Evolutionary conservation across 2,888 invertebrate genomes (phyloP), one percentile per base, ranked within the genome.

Genomic region (Poecilus cupreus): DNA sequence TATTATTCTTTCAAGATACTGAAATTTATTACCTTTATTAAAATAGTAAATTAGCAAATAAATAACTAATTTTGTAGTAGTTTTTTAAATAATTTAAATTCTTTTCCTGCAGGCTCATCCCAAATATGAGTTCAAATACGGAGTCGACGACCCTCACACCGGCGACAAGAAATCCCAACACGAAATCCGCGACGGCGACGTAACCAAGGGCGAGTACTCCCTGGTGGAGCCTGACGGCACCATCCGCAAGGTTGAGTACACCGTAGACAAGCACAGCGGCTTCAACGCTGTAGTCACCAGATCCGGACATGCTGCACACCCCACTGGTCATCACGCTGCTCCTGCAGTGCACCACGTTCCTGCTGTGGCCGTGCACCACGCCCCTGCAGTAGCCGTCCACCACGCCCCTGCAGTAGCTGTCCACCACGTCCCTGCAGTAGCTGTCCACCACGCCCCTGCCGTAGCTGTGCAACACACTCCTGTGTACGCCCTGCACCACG

Each of bases 201-300:
- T 72, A n/a, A 46, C 46, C 46, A 43, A 72, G 1, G 72, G 72
- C 22, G 43, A 46, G 11, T 72, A 72, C 72, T 72, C 72, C 5
- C 46, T 72, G n/a, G 72, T 72, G n/a, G 72, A 72, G 13, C 43
- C 72, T 5, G 72, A 72, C 11, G 72, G 72, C 24, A 72, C 72
- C 22, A 20, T 72, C 11, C 72, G 72, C 26, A 43, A 24, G 11
- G 72, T 72, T 5, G 43, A 72, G 10, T 72, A 72, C 72, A 72
- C 43, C 46, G 72, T 46, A 2, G 43, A 43, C 11, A 43, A 43
- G 13, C 72, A 72, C 72, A 72, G 46, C 26, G 72, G 72, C 13
- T 72, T 72, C 72, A 43, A 72, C 16, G 72, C 72, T 20, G 72
- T 72, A 13, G 72, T 72, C 8, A 46, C 72, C 11, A 8, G 72